phyloP scores from a whole-genome alignment of 2,888 invertebrate species.

The Spialia ferax region DNA sequence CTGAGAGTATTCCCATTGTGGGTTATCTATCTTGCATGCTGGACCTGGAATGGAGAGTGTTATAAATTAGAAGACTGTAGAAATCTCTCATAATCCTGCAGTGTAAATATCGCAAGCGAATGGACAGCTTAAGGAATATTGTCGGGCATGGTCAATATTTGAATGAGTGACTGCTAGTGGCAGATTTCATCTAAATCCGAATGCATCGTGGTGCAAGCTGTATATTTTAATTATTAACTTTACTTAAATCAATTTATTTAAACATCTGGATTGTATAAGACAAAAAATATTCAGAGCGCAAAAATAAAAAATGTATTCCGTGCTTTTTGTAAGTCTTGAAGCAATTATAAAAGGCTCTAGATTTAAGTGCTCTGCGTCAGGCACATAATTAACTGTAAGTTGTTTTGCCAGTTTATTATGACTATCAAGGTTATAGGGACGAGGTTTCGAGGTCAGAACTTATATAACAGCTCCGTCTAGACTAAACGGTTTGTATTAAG shows the following conservation, averaged over 20 bases:
- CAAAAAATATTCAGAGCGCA: too few relatives aligned
- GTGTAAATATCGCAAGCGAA: too few relatives aligned
- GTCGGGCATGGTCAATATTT: too few relatives aligned
- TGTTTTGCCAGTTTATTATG: background rate
- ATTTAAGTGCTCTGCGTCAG: background rate
- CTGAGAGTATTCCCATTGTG: conserved; percentile 73
- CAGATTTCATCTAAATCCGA: too few relatives aligned
- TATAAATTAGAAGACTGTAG: background rate
- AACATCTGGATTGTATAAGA: too few relatives aligned
- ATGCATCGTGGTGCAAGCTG: too few relatives aligned
- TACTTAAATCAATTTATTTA: too few relatives aligned
- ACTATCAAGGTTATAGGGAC: conserved; percentile 8
- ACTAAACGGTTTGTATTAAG: background rate
- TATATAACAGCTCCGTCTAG: conserved; percentile 1
- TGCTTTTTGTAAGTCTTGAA: too few relatives aligned
- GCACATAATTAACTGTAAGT: background rate
- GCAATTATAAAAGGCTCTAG: background rate
- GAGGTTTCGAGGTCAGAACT: background rate
- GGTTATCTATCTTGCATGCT: conserved; percentile 32
- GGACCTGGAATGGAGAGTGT: conserved; percentile 17
- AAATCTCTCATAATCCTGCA: too few relatives aligned
- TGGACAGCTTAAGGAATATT: too few relatives aligned
- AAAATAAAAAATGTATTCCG: background rate
- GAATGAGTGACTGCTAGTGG: too few relatives aligned
- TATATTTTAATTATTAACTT: too few relatives aligned